Conservation (phyloP, 2,113 vertebrate genomes). For the Nothoprocta pentlandii region DNA sequence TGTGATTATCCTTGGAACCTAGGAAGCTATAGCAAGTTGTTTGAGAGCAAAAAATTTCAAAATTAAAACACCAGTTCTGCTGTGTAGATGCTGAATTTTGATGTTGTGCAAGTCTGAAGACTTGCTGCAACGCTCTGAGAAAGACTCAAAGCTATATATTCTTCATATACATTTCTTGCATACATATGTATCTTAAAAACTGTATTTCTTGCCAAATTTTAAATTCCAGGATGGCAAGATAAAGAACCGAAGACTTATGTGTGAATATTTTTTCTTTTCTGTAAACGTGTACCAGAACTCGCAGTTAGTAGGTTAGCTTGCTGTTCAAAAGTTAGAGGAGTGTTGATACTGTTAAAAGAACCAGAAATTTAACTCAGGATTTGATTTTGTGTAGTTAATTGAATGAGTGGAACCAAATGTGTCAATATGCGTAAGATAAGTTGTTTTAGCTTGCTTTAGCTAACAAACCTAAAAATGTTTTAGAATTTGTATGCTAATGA, state of each 20-base stretch:
- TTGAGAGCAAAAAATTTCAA: neutral
- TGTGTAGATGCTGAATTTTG: neutral
- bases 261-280: neutral
- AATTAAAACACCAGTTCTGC: neutral
- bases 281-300: neutral
- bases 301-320: neutral
- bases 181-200: neutral
- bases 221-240: neutral
- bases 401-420: neutral
- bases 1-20: neutral
- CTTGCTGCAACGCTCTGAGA: neutral
- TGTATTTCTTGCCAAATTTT: neutral
- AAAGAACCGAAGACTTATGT: neutral
- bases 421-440: neutral
- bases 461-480: constrained; percentile 11
- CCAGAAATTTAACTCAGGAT: neutral
- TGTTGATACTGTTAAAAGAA: neutral
- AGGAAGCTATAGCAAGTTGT: neutral
- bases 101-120: neutral
- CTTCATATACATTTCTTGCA: no score
- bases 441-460: neutral
- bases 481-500: neutral
- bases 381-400: neutral
- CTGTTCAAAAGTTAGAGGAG: neutral
- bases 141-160: neutral